A percentile compares a stretch with the other conserved stretches of the same genome.
Conservation (phyloP, 2,113 vertebrate species). For the Collichthys lucidus region DNA sequence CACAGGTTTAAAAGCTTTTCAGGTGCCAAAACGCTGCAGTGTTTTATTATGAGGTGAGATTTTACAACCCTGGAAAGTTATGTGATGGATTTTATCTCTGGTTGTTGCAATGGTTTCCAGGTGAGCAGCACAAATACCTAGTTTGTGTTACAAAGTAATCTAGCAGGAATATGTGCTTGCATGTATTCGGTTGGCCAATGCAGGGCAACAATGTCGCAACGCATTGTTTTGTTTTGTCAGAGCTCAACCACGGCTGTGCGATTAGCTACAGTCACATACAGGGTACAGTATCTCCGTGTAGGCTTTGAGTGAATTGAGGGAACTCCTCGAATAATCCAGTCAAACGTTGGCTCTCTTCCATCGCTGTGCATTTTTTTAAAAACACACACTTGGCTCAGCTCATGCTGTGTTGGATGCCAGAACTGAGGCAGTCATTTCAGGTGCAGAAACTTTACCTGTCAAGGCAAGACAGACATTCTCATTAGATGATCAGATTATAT, state of each 20-base stretch:
- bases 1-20: neutral
- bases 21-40: neutral
- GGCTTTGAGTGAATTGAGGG: neutral
- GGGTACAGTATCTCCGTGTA: neutral
- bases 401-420: neutral
- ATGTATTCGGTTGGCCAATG: neutral
- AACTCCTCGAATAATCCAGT: neutral
- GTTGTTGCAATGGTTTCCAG: neutral
- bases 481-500: neutral
- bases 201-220: neutral
- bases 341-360: neutral
- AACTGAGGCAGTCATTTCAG: neutral
- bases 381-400: neutral
- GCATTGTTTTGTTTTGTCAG: neutral
- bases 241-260: neutral
- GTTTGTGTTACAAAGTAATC: neutral
- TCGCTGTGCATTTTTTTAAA: too few relatives aligned
- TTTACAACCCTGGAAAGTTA: neutral
- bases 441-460: neutral
- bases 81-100: neutral
- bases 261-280: neutral
- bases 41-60: neutral
- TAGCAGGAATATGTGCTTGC: neutral
- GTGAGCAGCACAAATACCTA: neutral
- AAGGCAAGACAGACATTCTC: neutral